Base-by-base conservation (phyloP, 1,140 invertebrate genomes). In the Philopotamus ludificatus region DNA sequence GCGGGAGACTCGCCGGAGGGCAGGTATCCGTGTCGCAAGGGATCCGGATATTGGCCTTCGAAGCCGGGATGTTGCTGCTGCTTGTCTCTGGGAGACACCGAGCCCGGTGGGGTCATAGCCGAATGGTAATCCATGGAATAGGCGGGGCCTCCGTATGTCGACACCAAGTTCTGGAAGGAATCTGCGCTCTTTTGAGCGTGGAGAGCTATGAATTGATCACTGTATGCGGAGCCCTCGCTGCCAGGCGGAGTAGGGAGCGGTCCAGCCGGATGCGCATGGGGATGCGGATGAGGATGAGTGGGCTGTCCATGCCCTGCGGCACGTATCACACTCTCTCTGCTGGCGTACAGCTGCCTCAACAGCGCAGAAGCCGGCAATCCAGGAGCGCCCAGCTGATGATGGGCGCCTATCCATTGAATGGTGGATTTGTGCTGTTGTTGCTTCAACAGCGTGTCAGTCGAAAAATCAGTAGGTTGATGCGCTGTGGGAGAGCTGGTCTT, bases 101-200 rank as follows among this genome's bases (percentile, higher is more conserved):
- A 96, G 0, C 93, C 93, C 9, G 95, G 94, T 45, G 94, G 95
- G 0, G 94, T 97, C 90, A 97, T 96, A 12, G 94, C 93, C 22
- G 93, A 92, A 73, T 93, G 90, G 72, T 92, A 92, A 72, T 93
- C 91, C 16, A 89, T 84, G 1, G 84, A 84, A 71, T 93, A 92
- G 20, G 84, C 84, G 3, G 68, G 68, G 7, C 68, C 68, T 55
- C 68, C 65, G 39, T 83, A 83, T 0, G 85, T 84, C 1, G 84
- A 85, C 1, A 86, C 83, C 18, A 86, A 74, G 66, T 82, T 85
- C 39, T 81, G 81, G 62, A 85, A 86, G 1, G 83, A 82, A 41
- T 84, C 84, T 1, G 81, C 70, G 4, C 78, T 81, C 55, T 69
- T 74, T 72, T 84, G 81, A 16, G 78, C 82, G 45, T 82, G 80